Evolutionary conservation across 2,113 vertebrate genomes (phyloP).

Genomic region (Pachycephala philippinensis): DNA sequence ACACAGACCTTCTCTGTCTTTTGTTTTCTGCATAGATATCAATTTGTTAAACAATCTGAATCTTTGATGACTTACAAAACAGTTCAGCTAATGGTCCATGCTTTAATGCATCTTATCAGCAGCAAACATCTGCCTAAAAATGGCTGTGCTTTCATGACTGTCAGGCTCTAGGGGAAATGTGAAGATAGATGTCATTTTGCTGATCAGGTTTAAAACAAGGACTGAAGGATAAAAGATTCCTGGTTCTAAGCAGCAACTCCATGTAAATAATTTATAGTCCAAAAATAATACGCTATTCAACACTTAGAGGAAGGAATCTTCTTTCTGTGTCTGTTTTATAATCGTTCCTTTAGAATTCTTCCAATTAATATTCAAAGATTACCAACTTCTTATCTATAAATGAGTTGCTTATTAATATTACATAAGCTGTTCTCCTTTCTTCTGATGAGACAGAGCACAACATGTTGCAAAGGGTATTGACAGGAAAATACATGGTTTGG

Average conservation of each 20-base stretch:
- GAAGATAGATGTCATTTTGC: constrained; percentile 23
- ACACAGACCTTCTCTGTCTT: neutral
- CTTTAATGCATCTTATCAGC: constrained; percentile 26
- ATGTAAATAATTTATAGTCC: constrained; percentile 29
- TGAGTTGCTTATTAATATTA: constrained; percentile 25
- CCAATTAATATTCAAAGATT: constrained; percentile 52
- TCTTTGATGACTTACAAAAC: constrained; percentile 33
- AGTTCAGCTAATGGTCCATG: constrained; percentile 49
- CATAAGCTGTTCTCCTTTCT: constrained; percentile 13
- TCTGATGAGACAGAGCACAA: constrained; percentile 7
- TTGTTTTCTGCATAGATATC: constrained; percentile 15
- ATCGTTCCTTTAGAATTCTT: constrained; percentile 5
- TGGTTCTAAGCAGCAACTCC: neutral
- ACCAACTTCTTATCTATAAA: constrained; percentile 5
- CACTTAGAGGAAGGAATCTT: neutral
- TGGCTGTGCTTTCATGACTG: constrained; percentile 13
- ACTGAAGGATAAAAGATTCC: constrained; percentile 27
- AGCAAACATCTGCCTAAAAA: constrained; percentile 49
- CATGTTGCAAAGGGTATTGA: constrained; percentile 1
- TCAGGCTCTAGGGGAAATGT: neutral
- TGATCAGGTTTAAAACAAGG: constrained; percentile 22
- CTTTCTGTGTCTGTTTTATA: neutral
- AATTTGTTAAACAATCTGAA: constrained; percentile 59
- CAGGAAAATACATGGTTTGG: constrained; percentile 7
- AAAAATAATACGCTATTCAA: constrained; percentile 17